These are phyloP conservation scores for Amphimallon solstitiale DNA, from an alignment of 2,888 invertebrate genomes.

Conservation along the genomic window DNA sequence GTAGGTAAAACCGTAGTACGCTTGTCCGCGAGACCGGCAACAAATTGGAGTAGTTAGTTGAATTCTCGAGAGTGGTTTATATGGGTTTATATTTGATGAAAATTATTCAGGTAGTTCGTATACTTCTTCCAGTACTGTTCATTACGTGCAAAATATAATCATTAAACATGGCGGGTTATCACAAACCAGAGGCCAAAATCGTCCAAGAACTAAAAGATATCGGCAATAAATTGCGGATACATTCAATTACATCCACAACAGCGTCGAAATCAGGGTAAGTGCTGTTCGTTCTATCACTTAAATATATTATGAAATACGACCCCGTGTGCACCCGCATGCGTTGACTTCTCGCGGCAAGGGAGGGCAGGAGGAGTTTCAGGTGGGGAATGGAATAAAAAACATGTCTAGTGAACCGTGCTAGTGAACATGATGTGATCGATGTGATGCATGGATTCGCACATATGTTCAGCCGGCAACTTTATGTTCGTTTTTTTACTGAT, in stretches of 20 bases:
- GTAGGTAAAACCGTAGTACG: conserved; percentile 33
- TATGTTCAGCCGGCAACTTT: not conserved
- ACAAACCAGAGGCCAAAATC: conserved; percentile 75
- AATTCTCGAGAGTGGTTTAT: conserved; percentile 22
- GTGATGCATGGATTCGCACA: not conserved
- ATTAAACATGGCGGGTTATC: conserved; percentile 68
- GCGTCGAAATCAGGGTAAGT: conserved; percentile 96
- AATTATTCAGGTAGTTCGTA: conserved; percentile 12
- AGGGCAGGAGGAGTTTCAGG: conserved; percentile 11
- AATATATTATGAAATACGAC: conserved; percentile 9
- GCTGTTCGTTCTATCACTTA: too few relatives aligned
- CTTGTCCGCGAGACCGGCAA: conserved; percentile 30
- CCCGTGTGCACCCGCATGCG: conserved; percentile 18
- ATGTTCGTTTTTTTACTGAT: conserved; percentile 2
- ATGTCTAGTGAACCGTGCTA: conserved; percentile 29
- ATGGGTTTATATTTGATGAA: not conserved
- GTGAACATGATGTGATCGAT: not conserved
- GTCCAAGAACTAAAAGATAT: conserved; percentile 87
- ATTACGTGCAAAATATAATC: conserved; percentile 3
- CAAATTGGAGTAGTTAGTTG: conserved; percentile 42
- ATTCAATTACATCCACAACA: conserved; percentile 91
- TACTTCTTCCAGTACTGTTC: not conserved
- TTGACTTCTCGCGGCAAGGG: conserved; percentile 1
- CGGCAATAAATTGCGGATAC: conserved; percentile 93
- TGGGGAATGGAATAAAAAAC: not conserved